phyloP scores from a whole-genome alignment of 2,888 invertebrate species.

The Drosophila niveifrons region DNA sequence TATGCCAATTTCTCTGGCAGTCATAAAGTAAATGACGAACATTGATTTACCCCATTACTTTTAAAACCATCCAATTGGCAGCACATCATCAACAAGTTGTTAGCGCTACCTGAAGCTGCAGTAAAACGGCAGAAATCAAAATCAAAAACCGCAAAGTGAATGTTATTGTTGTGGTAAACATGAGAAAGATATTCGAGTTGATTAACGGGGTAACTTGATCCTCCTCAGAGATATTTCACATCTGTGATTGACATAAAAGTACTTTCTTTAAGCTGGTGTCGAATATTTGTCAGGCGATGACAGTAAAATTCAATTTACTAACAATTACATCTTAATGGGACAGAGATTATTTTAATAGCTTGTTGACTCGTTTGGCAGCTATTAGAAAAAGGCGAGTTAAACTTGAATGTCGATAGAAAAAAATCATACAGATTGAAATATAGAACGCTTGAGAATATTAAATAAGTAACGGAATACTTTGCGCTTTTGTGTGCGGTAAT shows the following conservation, averaged over 20 bases:
- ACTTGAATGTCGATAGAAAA: background rate
- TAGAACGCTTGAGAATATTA: no score
- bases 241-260: background rate
- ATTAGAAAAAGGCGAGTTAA: background rate
- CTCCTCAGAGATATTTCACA: background rate
- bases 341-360: background rate
- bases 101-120: background rate
- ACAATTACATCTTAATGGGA: background rate
- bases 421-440: no score
- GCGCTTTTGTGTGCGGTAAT: no score
- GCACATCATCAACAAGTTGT: slow-evolving; percentile 2
- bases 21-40: background rate
- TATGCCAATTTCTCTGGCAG: background rate
- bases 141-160: background rate
- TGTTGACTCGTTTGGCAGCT: background rate
- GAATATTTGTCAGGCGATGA: background rate
- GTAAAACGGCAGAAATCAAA: background rate
- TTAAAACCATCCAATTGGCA: background rate
- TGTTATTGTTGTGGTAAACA: background rate
- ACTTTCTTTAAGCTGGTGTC: background rate
- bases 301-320: background rate
- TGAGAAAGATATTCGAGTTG: background rate
- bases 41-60: background rate
- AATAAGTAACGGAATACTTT: no score
- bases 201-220: slow-evolving; percentile 9